Conservation (phyloP, 2,113 vertebrate genomes). For the Labeo catla region DNA sequence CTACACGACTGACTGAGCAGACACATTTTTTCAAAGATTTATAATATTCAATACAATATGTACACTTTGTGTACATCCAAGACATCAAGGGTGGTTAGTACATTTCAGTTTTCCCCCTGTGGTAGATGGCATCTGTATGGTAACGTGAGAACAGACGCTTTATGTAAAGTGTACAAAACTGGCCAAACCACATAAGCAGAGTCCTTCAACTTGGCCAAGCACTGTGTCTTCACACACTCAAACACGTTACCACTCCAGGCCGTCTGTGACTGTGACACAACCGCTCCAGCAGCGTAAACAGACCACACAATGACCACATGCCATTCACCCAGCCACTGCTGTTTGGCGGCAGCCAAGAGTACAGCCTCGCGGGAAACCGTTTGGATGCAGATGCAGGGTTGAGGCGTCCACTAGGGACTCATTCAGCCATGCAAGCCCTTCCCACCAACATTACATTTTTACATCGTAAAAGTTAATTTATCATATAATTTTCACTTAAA, state of each 20-base stretch:
- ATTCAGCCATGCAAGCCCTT: constrained; percentile 18
- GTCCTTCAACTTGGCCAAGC: not conserved
- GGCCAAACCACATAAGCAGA: not conserved
- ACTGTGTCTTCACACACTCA: not conserved
- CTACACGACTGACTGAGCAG: not conserved
- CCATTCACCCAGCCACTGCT: constrained; percentile 48
- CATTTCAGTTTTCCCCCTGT: not conserved
- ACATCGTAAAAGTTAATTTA: constrained; percentile 35
- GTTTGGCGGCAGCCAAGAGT: constrained; percentile 12
- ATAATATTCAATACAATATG: not conserved
- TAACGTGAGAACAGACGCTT: not conserved
- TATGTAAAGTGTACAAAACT: not conserved
- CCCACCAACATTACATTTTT: constrained; percentile 19
- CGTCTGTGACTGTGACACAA: constrained; percentile 34
- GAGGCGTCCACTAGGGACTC: constrained; percentile 19
- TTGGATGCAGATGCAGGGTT: not conserved
- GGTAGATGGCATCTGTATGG: not conserved
- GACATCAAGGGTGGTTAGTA: not conserved
- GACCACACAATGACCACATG: constrained; percentile 53
- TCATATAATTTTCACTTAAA: constrained; percentile 11
- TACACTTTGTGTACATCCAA: not conserved
- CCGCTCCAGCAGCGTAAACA: constrained; percentile 36
- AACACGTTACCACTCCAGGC: constrained; percentile 19
- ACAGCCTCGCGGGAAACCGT: constrained; percentile 36
- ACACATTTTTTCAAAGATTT: not conserved